Conservation (phyloP, 2,797 vertebrate genomes). For the Morus bassanus region DNA sequence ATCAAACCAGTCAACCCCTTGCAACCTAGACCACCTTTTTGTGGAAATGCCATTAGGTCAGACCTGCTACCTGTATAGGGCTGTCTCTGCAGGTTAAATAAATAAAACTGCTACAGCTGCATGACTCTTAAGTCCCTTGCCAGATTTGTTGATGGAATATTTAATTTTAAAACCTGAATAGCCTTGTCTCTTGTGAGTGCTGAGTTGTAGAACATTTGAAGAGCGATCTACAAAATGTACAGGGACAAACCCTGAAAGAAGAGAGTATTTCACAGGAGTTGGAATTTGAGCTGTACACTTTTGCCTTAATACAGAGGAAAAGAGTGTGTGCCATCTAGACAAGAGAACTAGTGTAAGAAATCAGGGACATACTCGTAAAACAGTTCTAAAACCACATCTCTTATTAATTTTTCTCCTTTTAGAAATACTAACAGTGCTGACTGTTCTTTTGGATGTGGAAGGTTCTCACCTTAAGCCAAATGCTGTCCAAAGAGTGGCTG, state of each 20-base stretch:
- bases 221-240: not conserved
- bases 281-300: not conserved
- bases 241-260: not conserved
- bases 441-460: not conserved
- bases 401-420: not conserved
- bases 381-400: not conserved
- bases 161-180: not conserved
- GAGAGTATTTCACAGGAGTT: not conserved
- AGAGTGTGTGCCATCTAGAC: fast-evolving
- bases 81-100: not conserved
- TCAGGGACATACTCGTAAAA: not conserved
- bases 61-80: not conserved
- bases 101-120: not conserved
- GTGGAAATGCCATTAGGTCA: not conserved
- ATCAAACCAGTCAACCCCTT: not conserved
- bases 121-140: not conserved
- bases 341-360: not conserved
- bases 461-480: not conserved
- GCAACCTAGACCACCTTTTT: not conserved
- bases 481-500: not conserved
- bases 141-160: not conserved
- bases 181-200: not conserved
- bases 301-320: not conserved
- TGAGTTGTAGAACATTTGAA: not conserved
- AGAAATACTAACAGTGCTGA: not conserved